Conservation (phyloP, 92 coral and sea anemone genomes). For the Chrysogorgia sp. region DNA sequence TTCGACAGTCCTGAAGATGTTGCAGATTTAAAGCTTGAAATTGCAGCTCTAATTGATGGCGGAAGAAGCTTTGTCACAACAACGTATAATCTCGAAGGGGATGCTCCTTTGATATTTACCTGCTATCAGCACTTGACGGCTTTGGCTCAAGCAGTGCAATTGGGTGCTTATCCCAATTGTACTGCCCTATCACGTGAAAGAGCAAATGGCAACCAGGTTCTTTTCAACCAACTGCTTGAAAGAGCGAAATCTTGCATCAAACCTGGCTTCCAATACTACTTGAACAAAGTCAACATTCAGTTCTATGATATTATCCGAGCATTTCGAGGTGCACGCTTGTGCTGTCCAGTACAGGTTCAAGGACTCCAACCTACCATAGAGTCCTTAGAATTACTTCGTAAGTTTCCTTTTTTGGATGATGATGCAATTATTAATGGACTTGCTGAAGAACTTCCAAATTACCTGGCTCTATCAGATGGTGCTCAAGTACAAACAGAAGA, state of each 20-base stretch:
- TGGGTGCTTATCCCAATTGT: constrained; percentile 38
- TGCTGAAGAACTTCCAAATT: too few relatives aligned
- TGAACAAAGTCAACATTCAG: neutral
- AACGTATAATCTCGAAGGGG: too few relatives aligned
- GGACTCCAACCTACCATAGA: too few relatives aligned
- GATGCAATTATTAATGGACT: too few relatives aligned
- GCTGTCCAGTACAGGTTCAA: constrained; percentile 57
- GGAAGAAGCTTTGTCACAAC: constrained; percentile 49
- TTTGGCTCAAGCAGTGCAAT: constrained; percentile 40
- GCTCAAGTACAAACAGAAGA: too few relatives aligned
- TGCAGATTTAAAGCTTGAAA: constrained; percentile 64
- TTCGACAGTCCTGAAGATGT: constrained; percentile 58
- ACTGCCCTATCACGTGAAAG: constrained; percentile 47
- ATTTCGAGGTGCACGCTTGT: constrained; percentile 26
- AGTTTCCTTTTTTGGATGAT: too few relatives aligned
- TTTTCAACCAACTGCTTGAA: constrained; percentile 39
- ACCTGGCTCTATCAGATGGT: too few relatives aligned
- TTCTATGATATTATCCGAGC: constrained; percentile 51
- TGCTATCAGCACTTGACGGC: constrained; percentile 51
- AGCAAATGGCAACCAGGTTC: constrained; percentile 34
- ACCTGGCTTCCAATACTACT: constrained; percentile 46
- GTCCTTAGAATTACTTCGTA: too few relatives aligned
- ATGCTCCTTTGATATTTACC: too few relatives aligned
- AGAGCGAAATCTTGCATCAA: constrained; percentile 47
- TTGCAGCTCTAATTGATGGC: constrained; percentile 64